These are phyloP conservation scores for Scaptomyza tumidula DNA, from an alignment of 2,888 invertebrate species.

Conservation along the genomic window DNA sequence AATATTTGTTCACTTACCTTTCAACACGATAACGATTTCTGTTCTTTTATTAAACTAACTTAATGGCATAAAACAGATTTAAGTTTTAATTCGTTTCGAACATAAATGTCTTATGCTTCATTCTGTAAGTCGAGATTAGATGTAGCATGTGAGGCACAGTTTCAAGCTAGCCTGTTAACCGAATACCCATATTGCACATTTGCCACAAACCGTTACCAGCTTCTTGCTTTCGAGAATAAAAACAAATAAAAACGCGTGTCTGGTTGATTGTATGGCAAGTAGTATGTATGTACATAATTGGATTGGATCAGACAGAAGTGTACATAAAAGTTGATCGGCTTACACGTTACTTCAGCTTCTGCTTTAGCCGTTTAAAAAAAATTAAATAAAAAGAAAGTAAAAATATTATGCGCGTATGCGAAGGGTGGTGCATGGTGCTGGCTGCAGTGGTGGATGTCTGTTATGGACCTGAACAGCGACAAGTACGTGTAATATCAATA, in stretches of 20 bases:
- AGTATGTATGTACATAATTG: conserved; percentile 38
- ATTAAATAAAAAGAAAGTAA: conserved; percentile 33
- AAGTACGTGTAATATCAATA: conserved; percentile 78
- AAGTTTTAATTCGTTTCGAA: no score
- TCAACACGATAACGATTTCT: not conserved
- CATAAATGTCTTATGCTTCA: no score
- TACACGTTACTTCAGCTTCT: conserved; percentile 9
- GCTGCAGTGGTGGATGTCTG: conserved; percentile 10
- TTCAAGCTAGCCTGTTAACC: conserved; percentile 7
- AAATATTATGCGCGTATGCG: conserved; percentile 60
- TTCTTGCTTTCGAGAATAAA: no score
- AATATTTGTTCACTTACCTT: no score
- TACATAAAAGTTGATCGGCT: conserved; percentile 57
- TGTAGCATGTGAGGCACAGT: conserved; percentile 13
- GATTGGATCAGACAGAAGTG: conserved; percentile 42
- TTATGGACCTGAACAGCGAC: conserved; percentile 58
- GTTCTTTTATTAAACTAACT: no score
- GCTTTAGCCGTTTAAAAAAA: conserved; percentile 33
- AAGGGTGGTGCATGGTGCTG: not conserved
- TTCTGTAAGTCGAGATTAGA: not conserved
- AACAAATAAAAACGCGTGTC: conserved; percentile 31
- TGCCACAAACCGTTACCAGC: conserved; percentile 3
- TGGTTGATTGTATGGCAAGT: conserved; percentile 36
- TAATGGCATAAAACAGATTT: not conserved
- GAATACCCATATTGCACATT: conserved; percentile 18